Conservation (phyloP, 2,888 invertebrate species). For the Dryococelus australis region DNA sequence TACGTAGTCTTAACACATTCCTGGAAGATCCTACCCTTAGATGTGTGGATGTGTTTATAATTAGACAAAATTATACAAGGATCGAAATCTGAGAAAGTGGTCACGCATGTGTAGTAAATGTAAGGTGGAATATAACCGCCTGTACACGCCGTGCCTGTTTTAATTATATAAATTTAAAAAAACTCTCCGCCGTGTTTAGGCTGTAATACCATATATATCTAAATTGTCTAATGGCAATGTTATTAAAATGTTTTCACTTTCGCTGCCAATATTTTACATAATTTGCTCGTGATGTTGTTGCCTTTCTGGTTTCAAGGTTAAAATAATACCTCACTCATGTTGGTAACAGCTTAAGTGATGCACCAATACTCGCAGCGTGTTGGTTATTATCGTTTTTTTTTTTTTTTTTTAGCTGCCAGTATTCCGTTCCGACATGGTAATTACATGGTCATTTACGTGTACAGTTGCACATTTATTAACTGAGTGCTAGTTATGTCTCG, state of each 20-base stretch:
- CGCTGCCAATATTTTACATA: background rate
- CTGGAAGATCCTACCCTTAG: too few relatives aligned
- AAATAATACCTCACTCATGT: background rate
- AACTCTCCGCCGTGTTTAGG: too few relatives aligned
- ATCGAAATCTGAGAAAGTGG: too few relatives aligned
- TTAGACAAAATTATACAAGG: too few relatives aligned
- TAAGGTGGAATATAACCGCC: too few relatives aligned
- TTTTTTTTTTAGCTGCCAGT: background rate
- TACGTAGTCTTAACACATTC: too few relatives aligned
- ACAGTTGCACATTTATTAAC: background rate
- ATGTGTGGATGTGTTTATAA: too few relatives aligned
- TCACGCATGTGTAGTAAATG: too few relatives aligned
- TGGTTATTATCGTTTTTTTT: background rate
- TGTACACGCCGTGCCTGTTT: too few relatives aligned
- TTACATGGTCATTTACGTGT: background rate
- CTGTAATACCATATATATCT: too few relatives aligned
- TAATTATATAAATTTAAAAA: too few relatives aligned
- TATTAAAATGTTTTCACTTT: background rate
- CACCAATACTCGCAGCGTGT: background rate
- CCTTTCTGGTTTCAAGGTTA: background rate
- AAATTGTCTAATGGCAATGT: background rate
- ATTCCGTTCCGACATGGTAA: constrained; percentile 8
- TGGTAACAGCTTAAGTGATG: background rate
- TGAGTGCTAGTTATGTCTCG: background rate
- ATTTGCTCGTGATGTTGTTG: background rate